Evolutionary conservation across 1,140 invertebrate genomes (phyloP), one percentile per base, ranked within the genome.

Genomic region (Nasonia vitripennis): DNA sequence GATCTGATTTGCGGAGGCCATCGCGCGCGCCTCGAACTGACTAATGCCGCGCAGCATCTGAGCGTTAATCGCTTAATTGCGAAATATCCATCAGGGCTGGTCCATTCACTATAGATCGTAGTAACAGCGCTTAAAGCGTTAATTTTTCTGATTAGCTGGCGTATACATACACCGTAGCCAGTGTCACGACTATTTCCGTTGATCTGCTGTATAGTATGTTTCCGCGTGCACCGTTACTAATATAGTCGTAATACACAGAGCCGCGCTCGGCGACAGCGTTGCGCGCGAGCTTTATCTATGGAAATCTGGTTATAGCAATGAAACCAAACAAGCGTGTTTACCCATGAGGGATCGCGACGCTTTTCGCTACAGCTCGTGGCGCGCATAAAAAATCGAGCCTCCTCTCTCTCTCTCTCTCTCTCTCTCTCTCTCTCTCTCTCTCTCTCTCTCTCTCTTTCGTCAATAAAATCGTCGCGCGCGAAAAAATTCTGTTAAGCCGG

Each of bases 1-100:
- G 62, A 83, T 83, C 34, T 83, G 73, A 77, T 82, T 82, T 41
- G 41, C 41, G 41, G 9, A 41, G 41, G 34, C 27, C 27, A 27
- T 27, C 1, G 23, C 48, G 27, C 0, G 37, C 27, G 73, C 51
- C 82, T 37, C 71, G 79, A 77, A 82, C 83, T 86, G 87, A 89
- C 88, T 81, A 89, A 86, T 79, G 20, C 83, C 20, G 17, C 73
- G 31, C 83, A 20, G 17, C 77, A 78, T 41, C 80, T 27, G 41
- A 70, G 67, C 45, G 14, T 86, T 87, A 87, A 89, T 62, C 55
- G 20, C 55, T 62, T 17, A n/a, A 20, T 62, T 62, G 6, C 55
- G 20, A 14, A 20, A 62, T 62, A 62, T 62, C 17, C 55, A 62
- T 62, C 55, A 62, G 17, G 17, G 7, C 41, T 45, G 17, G 17